Conservation (phyloP, 1,140 invertebrate genomes). For the Caenorhabditis briggsae region DNA sequence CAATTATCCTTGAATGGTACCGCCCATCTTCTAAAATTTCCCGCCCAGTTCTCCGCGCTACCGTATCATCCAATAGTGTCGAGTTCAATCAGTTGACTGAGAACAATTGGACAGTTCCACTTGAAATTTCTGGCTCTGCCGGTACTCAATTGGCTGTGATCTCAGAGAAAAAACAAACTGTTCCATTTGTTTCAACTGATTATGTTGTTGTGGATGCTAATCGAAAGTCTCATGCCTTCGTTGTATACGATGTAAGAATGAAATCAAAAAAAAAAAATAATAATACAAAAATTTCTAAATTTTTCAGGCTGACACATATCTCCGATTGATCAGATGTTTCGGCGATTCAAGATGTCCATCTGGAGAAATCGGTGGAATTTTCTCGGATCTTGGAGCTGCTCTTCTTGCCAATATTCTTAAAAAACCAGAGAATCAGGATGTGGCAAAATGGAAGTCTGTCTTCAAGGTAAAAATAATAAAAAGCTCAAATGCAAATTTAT, state of each 20-base stretch:
- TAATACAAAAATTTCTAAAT: background rate
- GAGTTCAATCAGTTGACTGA: conserved; percentile 57
- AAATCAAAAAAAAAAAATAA: background rate
- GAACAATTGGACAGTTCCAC: conserved; percentile 35
- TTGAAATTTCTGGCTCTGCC: conserved; percentile 48
- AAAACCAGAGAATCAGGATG: conserved; percentile 41
- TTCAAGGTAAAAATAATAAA: conserved; percentile 9
- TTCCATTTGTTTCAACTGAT: conserved; percentile 55
- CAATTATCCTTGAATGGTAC: conserved; percentile 53
- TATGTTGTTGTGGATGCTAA: conserved; percentile 58
- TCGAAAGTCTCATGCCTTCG: conserved; percentile 59
- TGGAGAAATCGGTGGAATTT: conserved; percentile 21
- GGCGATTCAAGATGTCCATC: conserved; percentile 58
- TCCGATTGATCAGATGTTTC: conserved; percentile 54
- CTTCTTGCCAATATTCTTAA: conserved; percentile 49
- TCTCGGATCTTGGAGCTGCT: conserved; percentile 55
- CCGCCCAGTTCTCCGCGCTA: conserved; percentile 47
- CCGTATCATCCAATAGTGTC: conserved; percentile 31
- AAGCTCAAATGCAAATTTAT: background rate
- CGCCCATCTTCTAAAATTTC: background rate
- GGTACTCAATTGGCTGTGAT: conserved; percentile 46
- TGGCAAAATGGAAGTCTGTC: conserved; percentile 50
- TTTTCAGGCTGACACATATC: conserved; percentile 55
- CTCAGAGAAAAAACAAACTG: conserved; percentile 36
- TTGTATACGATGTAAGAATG: conserved; percentile 58